Percentiles rank a stretch among this genome's conserved stretches.
Evolutionary conservation across 2,113 vertebrate species (phyloP).

Genomic region (Cercopithecus mona): DNA sequence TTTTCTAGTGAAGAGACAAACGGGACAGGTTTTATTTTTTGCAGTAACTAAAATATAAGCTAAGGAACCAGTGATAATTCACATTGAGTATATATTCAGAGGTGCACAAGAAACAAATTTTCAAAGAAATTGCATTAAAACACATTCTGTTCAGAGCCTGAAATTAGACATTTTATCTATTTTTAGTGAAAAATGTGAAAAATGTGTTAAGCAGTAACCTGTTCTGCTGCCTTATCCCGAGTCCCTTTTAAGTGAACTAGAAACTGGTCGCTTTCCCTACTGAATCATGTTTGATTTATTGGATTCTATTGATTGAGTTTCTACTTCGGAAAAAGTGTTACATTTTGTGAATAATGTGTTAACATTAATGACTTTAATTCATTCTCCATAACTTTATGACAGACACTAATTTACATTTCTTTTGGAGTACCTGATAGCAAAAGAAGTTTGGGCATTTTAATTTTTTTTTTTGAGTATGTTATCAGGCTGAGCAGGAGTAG

Average conservation of each 20-base stretch:
- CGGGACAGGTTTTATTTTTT: constrained; percentile 56
- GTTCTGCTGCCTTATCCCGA: constrained; percentile 57
- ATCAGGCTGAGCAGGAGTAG: neutral
- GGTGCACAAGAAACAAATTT: constrained; percentile 66
- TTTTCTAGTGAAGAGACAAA: constrained; percentile 68
- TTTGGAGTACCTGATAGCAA: constrained; percentile 67
- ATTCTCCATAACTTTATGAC: constrained; percentile 74
- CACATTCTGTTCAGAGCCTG: constrained; percentile 74
- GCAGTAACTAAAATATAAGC: constrained; percentile 61
- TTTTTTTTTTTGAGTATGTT: constrained; percentile 32
- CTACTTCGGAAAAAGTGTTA: constrained; percentile 61
- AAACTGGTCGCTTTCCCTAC: constrained; percentile 47
- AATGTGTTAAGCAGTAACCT: constrained; percentile 58
- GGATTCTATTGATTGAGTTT: constrained; percentile 74
- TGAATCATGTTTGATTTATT: constrained; percentile 74
- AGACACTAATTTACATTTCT: constrained; percentile 79
- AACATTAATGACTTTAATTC: constrained; percentile 78
- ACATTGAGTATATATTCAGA: constrained; percentile 67
- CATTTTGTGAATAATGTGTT: constrained; percentile 75
- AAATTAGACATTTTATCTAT: constrained; percentile 77
- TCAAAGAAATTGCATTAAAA: constrained; percentile 77
- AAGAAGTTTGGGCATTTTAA: constrained; percentile 67
- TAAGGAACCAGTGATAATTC: constrained; percentile 63
- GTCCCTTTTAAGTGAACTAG: constrained; percentile 66
- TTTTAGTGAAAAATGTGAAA: constrained; percentile 76